Base-by-base conservation (phyloP, 2,113 vertebrate species). In the Syrmaticus mikado region DNA sequence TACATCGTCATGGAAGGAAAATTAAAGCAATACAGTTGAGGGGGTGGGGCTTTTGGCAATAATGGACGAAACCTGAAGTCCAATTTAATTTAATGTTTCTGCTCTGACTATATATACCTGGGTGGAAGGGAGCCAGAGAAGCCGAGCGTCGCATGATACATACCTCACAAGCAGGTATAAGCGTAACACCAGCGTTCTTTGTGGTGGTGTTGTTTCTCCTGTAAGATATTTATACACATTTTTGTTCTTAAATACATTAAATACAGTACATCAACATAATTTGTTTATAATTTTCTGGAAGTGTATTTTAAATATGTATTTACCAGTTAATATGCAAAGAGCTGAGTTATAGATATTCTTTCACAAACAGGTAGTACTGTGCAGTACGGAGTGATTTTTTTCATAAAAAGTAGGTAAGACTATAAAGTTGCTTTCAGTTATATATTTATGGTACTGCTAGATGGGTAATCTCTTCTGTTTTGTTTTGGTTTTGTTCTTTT, bases 371-470 rank as follows among this genome's bases (percentile, higher is more conserved):
- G 58, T 95, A 95, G 95, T 96, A 87, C 95, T 94, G 93, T 97
- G 95, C 92, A 97, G 96, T 97, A 96, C 55, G 0, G 93, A 96
- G 92, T 96, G 90, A 91, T 84, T 91, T 53, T 52, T 94, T 65
- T 21, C 90, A 68, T 95, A 93, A 92, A 92, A 96, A 96, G 70
- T 97, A 97, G 97, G 58, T 97, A 96, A 97, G 94, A 96, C 91
- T 97, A 97, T 98, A 97, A 97, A 97, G 85, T 97, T 98, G 96
- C 97, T 98, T 98, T 97, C 92, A 94, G 68, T 97, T 97, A 89
- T 96, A 87, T 97, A 98, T 98, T 98, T 98, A 98, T 98, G 98
- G 97, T 98, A 98, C 97, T 98, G 94, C 98, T 98, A 94, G 90
- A 61, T 98, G 95, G 94, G 94, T 95, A 92, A 96, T 96, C 41